Evolutionary conservation across 2,888 invertebrate species (phyloP).

Genomic region (Trilocha varians): DNA sequence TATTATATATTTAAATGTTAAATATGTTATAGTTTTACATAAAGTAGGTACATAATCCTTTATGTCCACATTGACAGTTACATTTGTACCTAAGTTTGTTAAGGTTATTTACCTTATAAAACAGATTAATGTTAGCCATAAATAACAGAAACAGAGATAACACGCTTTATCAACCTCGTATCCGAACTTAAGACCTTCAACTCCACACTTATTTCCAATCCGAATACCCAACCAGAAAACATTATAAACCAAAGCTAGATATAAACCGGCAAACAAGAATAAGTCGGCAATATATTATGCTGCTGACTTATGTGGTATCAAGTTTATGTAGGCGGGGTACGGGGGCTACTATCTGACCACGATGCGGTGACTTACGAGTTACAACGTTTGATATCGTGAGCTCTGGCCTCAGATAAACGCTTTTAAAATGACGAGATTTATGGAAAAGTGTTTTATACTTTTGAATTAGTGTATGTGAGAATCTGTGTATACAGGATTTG

Average conservation of each 20-base stretch:
- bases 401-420: slow-evolving; percentile 7
- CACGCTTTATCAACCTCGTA: too few species aligned
- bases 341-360: slow-evolving; percentile 27
- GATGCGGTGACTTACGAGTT: slow-evolving; percentile 8
- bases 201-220: background rate
- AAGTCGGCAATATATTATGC: slow-evolving; percentile 61
- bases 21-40: too few species aligned
- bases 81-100: too few species aligned
- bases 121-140: too few species aligned
- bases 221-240: background rate
- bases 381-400: slow-evolving; percentile 7
- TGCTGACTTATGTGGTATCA: slow-evolving; percentile 61
- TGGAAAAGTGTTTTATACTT: background rate
- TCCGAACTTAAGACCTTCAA: too few species aligned
- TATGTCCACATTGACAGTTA: too few species aligned
- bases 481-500: background rate
- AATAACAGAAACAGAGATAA: too few species aligned
- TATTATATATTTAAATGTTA: too few species aligned
- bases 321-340: slow-evolving; percentile 49
- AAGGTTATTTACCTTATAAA: too few species aligned
- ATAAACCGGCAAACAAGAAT: slow-evolving; percentile 45
- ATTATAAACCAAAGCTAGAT: slow-evolving; percentile 18
- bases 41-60: too few species aligned
- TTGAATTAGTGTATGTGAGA: background rate
- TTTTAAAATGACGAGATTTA: slow-evolving; percentile 2